These are phyloP conservation scores for Pseudoips prasinana DNA, from an alignment of 2,888 invertebrate species.

Conservation along the genomic window DNA sequence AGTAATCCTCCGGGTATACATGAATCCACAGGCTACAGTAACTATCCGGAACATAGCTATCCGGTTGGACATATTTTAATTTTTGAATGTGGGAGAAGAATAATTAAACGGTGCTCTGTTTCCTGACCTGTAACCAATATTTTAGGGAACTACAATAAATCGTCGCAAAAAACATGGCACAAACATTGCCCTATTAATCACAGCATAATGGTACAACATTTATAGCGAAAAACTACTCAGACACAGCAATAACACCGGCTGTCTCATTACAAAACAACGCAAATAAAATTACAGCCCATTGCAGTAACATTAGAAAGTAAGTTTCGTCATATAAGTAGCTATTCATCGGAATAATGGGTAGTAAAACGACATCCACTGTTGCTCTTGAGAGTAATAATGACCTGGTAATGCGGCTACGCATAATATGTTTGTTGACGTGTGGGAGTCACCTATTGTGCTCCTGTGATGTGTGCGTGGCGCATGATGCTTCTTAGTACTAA, in stretches of 20 bases:
- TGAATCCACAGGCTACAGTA: too few relatives aligned
- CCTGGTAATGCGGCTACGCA: slow-evolving; percentile 47
- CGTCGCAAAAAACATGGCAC: too few relatives aligned
- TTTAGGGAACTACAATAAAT: too few relatives aligned
- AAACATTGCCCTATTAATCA: too few relatives aligned
- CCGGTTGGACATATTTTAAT: too few relatives aligned
- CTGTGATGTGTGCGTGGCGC: slow-evolving; percentile 31
- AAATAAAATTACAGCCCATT: slow-evolving; percentile 56
- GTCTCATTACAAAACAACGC: slow-evolving; percentile 44
- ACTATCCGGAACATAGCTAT: too few relatives aligned
- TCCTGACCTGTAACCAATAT: too few relatives aligned
- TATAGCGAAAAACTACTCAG: slow-evolving; percentile 17
- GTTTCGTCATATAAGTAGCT: slow-evolving; percentile 62
- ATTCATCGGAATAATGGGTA: slow-evolving; percentile 61
- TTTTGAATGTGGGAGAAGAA: too few relatives aligned
- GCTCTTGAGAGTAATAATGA: slow-evolving; percentile 52
- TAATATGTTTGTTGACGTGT: slow-evolving; percentile 54
- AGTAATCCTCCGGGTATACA: too few relatives aligned
- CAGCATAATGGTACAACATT: slow-evolving; percentile 24
- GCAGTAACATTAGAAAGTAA: slow-evolving; percentile 67
- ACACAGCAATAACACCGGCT: slow-evolving; percentile 37
- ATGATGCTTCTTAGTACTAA: too few relatives aligned
- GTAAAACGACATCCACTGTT: slow-evolving; percentile 35
- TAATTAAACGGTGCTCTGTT: too few relatives aligned
- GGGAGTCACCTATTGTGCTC: slow-evolving; percentile 57